phyloP scores from a whole-genome alignment of 35 echinoderm and acorn worm species.

The Stichopus chloronotus region DNA sequence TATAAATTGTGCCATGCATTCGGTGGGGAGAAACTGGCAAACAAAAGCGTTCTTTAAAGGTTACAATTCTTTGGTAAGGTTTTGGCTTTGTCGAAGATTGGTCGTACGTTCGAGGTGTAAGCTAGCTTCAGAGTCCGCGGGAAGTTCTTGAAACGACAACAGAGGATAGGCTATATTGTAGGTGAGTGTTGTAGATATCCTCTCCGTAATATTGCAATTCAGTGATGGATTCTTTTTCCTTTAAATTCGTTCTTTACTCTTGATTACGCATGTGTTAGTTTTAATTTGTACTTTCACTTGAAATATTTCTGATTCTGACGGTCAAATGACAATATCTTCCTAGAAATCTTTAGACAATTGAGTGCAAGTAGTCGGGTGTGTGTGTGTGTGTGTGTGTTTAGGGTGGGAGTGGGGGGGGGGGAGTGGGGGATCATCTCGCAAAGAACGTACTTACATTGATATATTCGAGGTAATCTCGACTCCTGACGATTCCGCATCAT shows the following conservation, averaged over 20 bases:
- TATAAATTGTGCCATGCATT: neutral
- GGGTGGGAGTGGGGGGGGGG: neutral
- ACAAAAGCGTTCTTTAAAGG: too few relatives aligned
- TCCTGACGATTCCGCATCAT: too few relatives aligned
- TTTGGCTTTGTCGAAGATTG: neutral
- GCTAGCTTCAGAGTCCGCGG: too few relatives aligned
- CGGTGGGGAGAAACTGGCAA: too few relatives aligned
- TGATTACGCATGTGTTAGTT: neutral
- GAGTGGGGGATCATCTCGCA: neutral
- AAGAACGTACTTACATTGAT: neutral
- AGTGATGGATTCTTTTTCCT: too few relatives aligned
- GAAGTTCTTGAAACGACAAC: too few relatives aligned
- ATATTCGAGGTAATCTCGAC: neutral
- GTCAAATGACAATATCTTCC: neutral
- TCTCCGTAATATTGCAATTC: too few relatives aligned
- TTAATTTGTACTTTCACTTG: neutral
- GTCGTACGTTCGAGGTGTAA: neutral
- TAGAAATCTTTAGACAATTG: neutral
- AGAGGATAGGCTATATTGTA: too few relatives aligned
- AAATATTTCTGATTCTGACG: neutral
- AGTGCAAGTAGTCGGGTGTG: neutral
- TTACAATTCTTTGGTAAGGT: neutral
- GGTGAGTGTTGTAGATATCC: too few relatives aligned
- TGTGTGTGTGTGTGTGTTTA: neutral
- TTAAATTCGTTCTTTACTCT: too few relatives aligned